Conservation (phyloP, 2,113 vertebrate species). For the Planiliza haematocheilus region DNA sequence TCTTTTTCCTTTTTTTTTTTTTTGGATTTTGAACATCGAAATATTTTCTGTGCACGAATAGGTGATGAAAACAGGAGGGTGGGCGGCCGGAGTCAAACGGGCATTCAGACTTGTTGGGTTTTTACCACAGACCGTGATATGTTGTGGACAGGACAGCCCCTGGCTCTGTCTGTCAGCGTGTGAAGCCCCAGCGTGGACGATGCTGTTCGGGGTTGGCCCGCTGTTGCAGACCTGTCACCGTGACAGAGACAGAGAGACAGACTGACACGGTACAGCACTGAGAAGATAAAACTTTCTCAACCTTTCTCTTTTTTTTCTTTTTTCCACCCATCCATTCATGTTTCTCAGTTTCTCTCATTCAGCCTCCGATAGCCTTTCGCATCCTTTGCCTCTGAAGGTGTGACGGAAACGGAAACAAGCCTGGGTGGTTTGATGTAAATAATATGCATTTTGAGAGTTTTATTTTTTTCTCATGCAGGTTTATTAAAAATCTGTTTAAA, state of each 20-base stretch:
- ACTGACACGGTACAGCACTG: constrained; percentile 59
- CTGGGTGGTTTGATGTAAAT: constrained; percentile 24
- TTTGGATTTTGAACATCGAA: not conserved
- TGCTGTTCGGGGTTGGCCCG: constrained; percentile 56
- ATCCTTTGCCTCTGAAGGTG: not conserved
- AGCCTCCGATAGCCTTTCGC: not conserved
- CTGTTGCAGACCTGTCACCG: constrained; percentile 62
- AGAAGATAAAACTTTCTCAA: constrained; percentile 64
- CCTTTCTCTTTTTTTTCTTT: constrained; percentile 32
- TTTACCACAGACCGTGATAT: constrained; percentile 48
- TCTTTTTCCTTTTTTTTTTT: constrained; percentile 2
- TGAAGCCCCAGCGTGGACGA: constrained; percentile 64
- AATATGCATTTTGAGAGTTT: not conserved
- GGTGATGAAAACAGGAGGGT: constrained; percentile 35
- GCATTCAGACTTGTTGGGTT: constrained; percentile 25
- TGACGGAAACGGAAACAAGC: constrained; percentile 33
- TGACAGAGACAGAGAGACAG: constrained; percentile 68
- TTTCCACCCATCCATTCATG: constrained; percentile 41
- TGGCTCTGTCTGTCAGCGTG: constrained; percentile 68
- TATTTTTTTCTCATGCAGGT: no score
- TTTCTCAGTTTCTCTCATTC: constrained; percentile 43
- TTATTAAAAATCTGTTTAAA: no score
- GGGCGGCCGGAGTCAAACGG: constrained; percentile 9
- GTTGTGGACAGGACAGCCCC: constrained; percentile 66
- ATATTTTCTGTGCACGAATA: constrained; percentile 16